Base-by-base conservation (phyloP, 2,113 vertebrate genomes). In the Xiphorhynchus elegans region DNA sequence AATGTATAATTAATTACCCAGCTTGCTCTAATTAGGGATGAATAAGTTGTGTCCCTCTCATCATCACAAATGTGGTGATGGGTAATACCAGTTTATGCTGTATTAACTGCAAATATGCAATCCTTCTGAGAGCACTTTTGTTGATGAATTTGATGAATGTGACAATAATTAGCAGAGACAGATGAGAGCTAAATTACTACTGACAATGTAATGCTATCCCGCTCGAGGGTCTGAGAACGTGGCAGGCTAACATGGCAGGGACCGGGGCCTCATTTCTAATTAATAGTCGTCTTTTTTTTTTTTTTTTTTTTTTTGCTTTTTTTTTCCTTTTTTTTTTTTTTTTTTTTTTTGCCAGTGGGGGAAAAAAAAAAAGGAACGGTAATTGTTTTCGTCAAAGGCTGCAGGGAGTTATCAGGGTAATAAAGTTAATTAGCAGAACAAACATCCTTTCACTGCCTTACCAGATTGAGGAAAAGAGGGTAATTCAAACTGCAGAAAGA, bases 1-100 rank as follows among this genome's bases (percentile, higher is more conserved):
- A 99, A 99, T 99, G 99, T 99, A 99, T 99, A 99, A 99, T 99
- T 99, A 99, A 99, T 99, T 99, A 99, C 99, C 99, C 99, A 99
- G 99, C 99, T 99, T 99, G 99, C 99, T 99, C 99, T 99, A 99
- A 99, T 99, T 99, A 99, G 99, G 98, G 99, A 99, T 99, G 99
- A 99, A 99, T 99, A 99, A 98, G 98, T 98, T 99, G 98, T 99
- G 99, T 99, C 99, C 99, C 98, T 99, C 98, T 99, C 98, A 98
- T 98, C 98, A 98, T 98, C 98, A 98, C 98, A 98, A 99, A 99
- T 98, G 99, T 98, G 98, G 98, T 98, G 98, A 99, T 99, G 98
- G 99, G 98, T 99, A 99, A 99, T 99, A 99, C 99, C 98, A 98
- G 99, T 99, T 99, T 99, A 99, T 99, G 99, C 98, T 99, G 98